phyloP scores from a whole-genome alignment of 1,140 invertebrate genomes.

The Brachionus rubens region DNA sequence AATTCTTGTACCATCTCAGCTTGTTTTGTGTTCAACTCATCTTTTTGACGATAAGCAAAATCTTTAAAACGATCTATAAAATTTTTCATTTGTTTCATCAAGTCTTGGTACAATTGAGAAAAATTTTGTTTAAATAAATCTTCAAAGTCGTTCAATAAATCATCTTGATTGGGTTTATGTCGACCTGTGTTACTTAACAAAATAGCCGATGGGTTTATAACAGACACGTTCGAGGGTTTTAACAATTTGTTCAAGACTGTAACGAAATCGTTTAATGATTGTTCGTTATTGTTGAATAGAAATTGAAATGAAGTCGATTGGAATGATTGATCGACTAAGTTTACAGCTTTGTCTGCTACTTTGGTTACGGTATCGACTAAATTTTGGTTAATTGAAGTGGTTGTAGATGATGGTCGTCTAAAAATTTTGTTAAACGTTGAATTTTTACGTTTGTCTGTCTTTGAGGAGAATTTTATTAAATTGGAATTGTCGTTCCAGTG shows the following conservation, averaged over 20 bases:
- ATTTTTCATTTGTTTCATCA: slow-evolving; percentile 29
- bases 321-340: slow-evolving; percentile 34
- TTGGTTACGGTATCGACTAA: slow-evolving; percentile 27
- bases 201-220: not conserved
- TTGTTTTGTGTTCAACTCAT: slow-evolving; percentile 1
- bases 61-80: slow-evolving; percentile 14
- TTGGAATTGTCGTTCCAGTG: slow-evolving; percentile 33
- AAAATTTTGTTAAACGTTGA: slow-evolving; percentile 38
- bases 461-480: slow-evolving; percentile 16
- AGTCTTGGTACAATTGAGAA: slow-evolving; percentile 26
- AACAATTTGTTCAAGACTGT: not conserved
- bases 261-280: not conserved
- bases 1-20: slow-evolving; percentile 40
- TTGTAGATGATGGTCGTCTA: not conserved
- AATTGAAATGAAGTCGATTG: slow-evolving; percentile 25
- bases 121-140: slow-evolving; percentile 10
- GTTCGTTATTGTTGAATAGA: not conserved
- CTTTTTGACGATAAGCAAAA: not conserved
- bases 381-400: not conserved
- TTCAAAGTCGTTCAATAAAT: slow-evolving; percentile 23
- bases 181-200: not conserved
- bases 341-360: slow-evolving; percentile 40
- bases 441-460: not conserved
- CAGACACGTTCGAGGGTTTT: not conserved
- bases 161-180: not conserved